Base-by-base conservation (phyloP, 2,888 invertebrate species). In the Parochlus steinenii region DNA sequence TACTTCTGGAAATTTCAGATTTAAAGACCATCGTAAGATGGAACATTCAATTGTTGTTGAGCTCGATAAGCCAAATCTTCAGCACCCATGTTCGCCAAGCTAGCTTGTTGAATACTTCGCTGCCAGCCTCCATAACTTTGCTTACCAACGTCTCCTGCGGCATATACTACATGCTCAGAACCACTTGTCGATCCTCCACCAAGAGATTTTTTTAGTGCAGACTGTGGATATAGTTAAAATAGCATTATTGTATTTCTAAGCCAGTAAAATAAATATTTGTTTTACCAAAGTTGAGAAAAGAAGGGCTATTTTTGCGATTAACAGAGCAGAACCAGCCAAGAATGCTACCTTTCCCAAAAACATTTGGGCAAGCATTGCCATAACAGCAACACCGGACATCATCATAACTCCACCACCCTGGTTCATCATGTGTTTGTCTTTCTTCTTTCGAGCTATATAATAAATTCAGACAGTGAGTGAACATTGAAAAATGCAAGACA, bases 331-430 rank as follows among this genome's bases (percentile, higher is more conserved):
- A 27, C 73, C 74, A 2, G 75, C 73, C 44, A 75, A 59, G 40
- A 75, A 61, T 5, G 74, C 71, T 39, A 76, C 66, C 56, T 75
- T 74, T 17, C 72, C 71, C 50, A 74, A 67, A 40, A 72, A 68
- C 56, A 75, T 55, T 54, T 74, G 73, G 3, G 68, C 67, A 54
- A 74, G 58, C 58, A 74, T 67, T 26, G 69, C 71, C 41, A 68
- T 59, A 53, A 71, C 60, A 10, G 69, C 72, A 42, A 71, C 53
- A 40, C 68, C 70, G 20, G 18, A 12, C 20, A 33, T 10, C n/a
- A 33, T 12, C n/a, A 4, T n/a, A n/a, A n/a, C n/a, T n/a, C 30
- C 22, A 36, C 36, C 36, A 38, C 65, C 69, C 58, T 71, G 62
- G 57, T 72, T 58, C 49, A 71, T 51, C 52, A 66, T 63, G 25